Evolutionary conservation across 2,797 vertebrate genomes (phyloP).

Genomic region (Brotogeris chrysoptera): DNA sequence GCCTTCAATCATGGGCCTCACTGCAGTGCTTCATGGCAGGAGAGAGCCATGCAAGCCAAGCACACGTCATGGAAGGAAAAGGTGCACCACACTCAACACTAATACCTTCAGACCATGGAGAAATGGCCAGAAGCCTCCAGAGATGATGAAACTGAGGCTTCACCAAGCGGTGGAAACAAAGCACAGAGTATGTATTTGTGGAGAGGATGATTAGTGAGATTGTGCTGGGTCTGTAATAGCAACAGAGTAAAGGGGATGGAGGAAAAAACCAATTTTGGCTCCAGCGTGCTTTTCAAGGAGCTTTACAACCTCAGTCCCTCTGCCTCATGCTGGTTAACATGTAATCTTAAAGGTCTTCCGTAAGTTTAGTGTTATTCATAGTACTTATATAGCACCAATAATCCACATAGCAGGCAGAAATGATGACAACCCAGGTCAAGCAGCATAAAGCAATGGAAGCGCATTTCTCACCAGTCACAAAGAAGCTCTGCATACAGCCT

Average conservation of each 20-base stretch:
- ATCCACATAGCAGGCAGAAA: background rate
- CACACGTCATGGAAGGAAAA: background rate
- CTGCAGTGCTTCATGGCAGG: background rate
- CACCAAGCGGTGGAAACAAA: background rate
- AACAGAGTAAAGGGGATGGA: background rate
- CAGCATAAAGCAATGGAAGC: background rate
- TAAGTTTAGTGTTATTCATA: background rate
- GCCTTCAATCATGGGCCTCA: background rate
- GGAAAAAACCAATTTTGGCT: background rate
- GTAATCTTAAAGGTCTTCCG: background rate
- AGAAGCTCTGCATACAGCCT: background rate
- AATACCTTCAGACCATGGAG: background rate
- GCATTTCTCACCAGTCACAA: background rate
- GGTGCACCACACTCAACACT: background rate
- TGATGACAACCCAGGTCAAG: background rate
- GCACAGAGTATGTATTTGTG: background rate
- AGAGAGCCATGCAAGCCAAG: background rate
- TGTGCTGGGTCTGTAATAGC: background rate
- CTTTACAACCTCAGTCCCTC: background rate
- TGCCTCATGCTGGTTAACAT: background rate
- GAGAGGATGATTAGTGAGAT: background rate
- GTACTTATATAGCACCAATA: background rate
- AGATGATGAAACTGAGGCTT: background rate
- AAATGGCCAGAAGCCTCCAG: background rate
- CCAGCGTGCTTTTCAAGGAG: background rate